Evolutionary conservation across 1,140 invertebrate genomes (phyloP).

Genomic region (Drosophila chauvacae): DNA sequence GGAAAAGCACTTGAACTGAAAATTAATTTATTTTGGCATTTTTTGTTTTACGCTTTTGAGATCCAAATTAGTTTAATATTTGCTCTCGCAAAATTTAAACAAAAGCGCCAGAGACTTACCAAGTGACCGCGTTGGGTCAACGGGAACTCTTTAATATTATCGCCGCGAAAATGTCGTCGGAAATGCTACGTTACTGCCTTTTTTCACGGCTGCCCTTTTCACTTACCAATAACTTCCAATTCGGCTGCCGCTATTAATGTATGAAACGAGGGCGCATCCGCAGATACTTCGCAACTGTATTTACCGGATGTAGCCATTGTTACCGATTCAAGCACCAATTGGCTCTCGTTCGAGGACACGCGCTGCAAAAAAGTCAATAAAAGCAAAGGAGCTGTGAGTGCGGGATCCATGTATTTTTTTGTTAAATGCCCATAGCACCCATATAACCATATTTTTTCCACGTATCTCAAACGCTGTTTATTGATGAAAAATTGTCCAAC

Average conservation of each 20-base stretch:
- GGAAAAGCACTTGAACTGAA: constrained; percentile 21
- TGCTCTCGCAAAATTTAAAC: neutral
- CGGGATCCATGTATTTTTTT: constrained; percentile 37
- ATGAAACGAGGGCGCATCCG: constrained; percentile 93
- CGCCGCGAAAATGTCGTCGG: neutral
- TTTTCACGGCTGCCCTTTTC: constrained; percentile 23
- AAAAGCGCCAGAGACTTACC: neutral
- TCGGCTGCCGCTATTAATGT: constrained; percentile 89
- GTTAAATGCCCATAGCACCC: constrained; percentile 34
- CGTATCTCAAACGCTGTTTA: neutral
- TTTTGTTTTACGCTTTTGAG: neutral
- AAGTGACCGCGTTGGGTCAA: neutral
- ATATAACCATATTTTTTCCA: constrained; percentile 32
- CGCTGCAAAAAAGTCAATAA: constrained; percentile 84
- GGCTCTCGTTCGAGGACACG: constrained; percentile 87
- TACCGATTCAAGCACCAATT: constrained; percentile 87
- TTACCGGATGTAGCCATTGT: constrained; percentile 87
- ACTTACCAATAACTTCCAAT: constrained; percentile 91
- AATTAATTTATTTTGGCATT: constrained; percentile 34
- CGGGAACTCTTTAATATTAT: constrained; percentile 6
- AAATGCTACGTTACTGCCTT: neutral
- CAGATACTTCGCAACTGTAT: constrained; percentile 93
- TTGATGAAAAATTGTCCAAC: constrained; percentile 51
- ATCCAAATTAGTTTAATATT: constrained; percentile 20
- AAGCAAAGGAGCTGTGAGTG: constrained; percentile 27